Evolutionary conservation across 2,797 vertebrate species (phyloP).

Genomic region (Pseudocheirus occidentalis): DNA sequence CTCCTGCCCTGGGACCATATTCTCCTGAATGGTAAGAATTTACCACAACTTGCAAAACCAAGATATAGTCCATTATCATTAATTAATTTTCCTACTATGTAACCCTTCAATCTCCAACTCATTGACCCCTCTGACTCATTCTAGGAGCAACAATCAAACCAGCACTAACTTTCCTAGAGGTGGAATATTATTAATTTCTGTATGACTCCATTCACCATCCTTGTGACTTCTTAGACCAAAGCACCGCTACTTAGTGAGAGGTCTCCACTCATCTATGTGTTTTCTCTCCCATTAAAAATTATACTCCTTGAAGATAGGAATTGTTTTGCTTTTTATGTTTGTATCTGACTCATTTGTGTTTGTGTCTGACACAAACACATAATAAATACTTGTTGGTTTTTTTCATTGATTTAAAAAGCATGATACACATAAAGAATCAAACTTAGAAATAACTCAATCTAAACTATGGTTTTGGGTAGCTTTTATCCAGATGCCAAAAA

Average conservation of each 20-base stretch:
- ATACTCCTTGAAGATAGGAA: background rate
- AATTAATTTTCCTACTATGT: background rate
- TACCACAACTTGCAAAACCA: background rate
- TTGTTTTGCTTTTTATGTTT: background rate
- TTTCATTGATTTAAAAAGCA: background rate
- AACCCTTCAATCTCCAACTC: background rate
- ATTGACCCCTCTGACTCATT: background rate
- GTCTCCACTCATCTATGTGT: background rate
- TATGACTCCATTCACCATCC: background rate
- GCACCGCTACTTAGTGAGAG: background rate
- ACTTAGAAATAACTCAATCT: background rate
- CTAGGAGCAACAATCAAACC: background rate
- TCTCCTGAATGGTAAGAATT: background rate
- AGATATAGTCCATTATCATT: background rate
- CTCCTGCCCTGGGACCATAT: background rate
- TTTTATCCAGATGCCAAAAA: background rate
- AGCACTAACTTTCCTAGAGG: background rate
- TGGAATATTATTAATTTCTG: background rate
- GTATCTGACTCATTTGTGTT: background rate
- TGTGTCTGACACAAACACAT: background rate
- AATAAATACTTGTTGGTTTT: background rate
- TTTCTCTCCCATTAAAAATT: background rate
- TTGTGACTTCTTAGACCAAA: background rate
- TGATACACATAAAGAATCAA: background rate
- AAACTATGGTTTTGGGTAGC: background rate